A percentile compares a stretch with the other conserved stretches of the same genome.
phyloP scores from a whole-genome alignment of 2,888 invertebrate genomes.

The Chrysodeixis includens region DNA sequence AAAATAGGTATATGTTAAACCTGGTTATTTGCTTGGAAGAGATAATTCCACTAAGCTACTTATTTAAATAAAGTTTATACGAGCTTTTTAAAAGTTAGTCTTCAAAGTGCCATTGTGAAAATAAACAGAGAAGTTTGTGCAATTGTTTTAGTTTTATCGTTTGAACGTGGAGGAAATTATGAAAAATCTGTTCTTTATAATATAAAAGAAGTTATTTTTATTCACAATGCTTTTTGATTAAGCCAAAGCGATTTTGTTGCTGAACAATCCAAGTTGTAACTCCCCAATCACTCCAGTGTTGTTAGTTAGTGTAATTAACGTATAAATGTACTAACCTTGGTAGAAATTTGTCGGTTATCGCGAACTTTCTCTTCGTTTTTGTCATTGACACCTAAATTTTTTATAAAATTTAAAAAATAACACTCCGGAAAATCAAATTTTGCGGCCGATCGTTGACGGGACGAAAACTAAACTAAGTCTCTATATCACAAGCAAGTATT shows the following conservation, averaged over 20 bases:
- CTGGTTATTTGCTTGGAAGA: no score
- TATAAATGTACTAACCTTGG: constrained; percentile 79
- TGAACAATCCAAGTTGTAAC: background rate
- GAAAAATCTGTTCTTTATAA: background rate
- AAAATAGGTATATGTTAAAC: no score
- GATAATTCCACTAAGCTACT: no score
- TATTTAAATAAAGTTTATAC: background rate
- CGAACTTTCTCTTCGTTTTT: constrained; percentile 87
- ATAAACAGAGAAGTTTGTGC: constrained; percentile 2
- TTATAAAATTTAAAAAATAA: constrained; percentile 74
- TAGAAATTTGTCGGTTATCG: constrained; percentile 88
- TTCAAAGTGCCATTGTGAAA: no score
- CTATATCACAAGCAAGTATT: constrained; percentile 63
- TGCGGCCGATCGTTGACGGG: constrained; percentile 71
- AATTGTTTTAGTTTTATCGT: constrained; percentile 8
- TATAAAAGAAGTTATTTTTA: no score
- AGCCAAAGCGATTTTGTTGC: no score
- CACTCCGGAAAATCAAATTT: constrained; percentile 75
- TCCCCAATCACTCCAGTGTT: constrained; percentile 12
- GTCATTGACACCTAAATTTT: constrained; percentile 88
- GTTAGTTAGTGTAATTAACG: constrained; percentile 10
- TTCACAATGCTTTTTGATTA: no score
- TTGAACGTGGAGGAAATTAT: background rate
- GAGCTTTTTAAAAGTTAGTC: background rate
- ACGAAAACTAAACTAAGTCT: constrained; percentile 69